phyloP scores from a whole-genome alignment of 1,140 invertebrate genomes.

The Caerostris extrusa region DNA sequence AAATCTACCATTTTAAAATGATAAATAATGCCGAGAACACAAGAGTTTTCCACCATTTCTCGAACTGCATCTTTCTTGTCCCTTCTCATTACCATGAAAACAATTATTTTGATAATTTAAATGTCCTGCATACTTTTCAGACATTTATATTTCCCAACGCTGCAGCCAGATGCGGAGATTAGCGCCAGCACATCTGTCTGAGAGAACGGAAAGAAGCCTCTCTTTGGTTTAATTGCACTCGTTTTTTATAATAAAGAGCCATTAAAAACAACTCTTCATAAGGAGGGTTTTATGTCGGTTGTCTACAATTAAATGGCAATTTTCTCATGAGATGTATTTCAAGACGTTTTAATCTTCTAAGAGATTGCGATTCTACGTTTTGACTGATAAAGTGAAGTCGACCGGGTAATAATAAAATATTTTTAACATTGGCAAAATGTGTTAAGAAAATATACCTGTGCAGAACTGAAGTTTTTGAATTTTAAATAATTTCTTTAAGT shows the following conservation, averaged over 20 bases:
- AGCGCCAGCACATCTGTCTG: background rate
- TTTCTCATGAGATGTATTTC: too few species aligned
- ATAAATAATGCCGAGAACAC: constrained; percentile 10
- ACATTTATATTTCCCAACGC: background rate
- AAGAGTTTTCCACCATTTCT: background rate
- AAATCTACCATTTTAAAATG: background rate
- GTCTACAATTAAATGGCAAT: too few species aligned
- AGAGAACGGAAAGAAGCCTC: background rate
- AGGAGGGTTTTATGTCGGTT: too few species aligned
- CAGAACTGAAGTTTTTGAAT: too few species aligned
- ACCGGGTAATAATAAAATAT: too few species aligned
- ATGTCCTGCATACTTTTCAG: constrained; percentile 34
- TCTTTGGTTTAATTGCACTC: constrained; percentile 25
- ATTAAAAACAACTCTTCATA: background rate
- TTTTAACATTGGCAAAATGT: too few species aligned
- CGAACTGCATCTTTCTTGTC: constrained; percentile 41
- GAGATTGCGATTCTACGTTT: too few species aligned
- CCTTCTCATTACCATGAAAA: constrained; percentile 41
- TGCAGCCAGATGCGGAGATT: constrained; percentile 26
- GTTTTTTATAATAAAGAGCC: constrained; percentile 7
- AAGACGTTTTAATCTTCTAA: too few species aligned
- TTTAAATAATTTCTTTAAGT: too few species aligned
- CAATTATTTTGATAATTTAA: constrained; percentile 53
- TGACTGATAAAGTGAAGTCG: too few species aligned
- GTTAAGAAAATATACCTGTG: too few species aligned